phyloP scores from a whole-genome alignment of 2,888 invertebrate genomes.

The Agonopterix subpropinquella region DNA sequence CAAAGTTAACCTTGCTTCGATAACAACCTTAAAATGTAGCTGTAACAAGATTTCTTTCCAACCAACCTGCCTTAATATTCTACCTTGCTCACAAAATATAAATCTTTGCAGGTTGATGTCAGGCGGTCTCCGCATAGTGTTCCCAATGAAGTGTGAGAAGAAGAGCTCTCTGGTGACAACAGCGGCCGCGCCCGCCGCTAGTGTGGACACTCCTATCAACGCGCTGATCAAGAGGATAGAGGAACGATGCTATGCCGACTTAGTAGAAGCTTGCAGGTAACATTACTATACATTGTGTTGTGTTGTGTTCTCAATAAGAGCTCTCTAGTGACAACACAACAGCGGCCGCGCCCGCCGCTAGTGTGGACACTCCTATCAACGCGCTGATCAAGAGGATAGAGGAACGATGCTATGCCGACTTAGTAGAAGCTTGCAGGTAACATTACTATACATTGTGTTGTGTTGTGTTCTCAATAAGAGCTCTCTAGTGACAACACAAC shows the following conservation, averaged over 20 bases:
- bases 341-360: conserved; percentile 16
- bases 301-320: conserved; percentile 69
- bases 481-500: conserved; percentile 26
- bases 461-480: conserved; percentile 69
- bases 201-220: conserved; percentile 31
- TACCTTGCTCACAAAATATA: background rate
- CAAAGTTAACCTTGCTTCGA: too few relatives aligned
- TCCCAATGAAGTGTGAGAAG: conserved; percentile 64
- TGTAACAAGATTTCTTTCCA: too few relatives aligned
- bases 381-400: conserved; percentile 63
- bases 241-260: conserved; percentile 79
- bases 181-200: conserved; percentile 16
- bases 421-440: conserved; percentile 78
- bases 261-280: conserved; percentile 78
- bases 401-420: conserved; percentile 79
- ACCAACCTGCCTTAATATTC: too few relatives aligned
- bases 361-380: conserved; percentile 31
- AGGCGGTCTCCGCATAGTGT: conserved; percentile 62
- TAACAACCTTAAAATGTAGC: too few relatives aligned
- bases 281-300: too few relatives aligned
- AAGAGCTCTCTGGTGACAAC: conserved; percentile 30
- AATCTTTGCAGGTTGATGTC: conserved; percentile 57
- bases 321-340: conserved; percentile 26
- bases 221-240: conserved; percentile 63
- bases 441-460: too few relatives aligned